Conservation (phyloP, 2,888 invertebrate species). For the Caenorhabditis wallacei region DNA sequence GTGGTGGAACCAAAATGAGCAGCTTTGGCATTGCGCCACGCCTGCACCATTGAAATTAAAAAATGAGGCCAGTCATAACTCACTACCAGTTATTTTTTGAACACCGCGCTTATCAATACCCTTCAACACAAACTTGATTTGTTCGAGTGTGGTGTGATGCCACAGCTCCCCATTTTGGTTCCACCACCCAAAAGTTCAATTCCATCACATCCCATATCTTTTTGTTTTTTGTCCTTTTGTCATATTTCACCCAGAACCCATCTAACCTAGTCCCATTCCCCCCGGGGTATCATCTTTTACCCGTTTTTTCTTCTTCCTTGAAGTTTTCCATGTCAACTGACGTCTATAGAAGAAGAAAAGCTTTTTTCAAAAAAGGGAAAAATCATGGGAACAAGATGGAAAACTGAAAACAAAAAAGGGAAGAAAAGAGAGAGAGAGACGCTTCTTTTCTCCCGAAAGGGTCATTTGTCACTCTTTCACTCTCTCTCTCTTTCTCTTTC, state of each 20-base stretch:
- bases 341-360: background rate
- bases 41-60: no score
- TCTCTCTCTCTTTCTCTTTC: no score
- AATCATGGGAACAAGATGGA: constrained; percentile 42
- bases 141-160: no score
- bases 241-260: no score
- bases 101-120: no score
- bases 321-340: constrained; percentile 15
- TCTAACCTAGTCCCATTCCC: background rate
- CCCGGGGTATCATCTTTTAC: background rate
- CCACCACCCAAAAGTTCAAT: background rate
- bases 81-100: no score
- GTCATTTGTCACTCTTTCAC: constrained; percentile 41
- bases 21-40: background rate
- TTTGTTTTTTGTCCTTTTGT: background rate
- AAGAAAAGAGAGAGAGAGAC: no score
- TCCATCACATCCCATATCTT: background rate
- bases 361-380: background rate
- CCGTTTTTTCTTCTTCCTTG: constrained; percentile 1
- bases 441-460: constrained; percentile 32
- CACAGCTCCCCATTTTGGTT: no score
- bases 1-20: background rate
- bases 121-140: no score
- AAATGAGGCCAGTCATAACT: no score
- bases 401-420: no score